Evolutionary conservation across 2,888 invertebrate genomes (phyloP).

Genomic region (Osmoderma eremita): DNA sequence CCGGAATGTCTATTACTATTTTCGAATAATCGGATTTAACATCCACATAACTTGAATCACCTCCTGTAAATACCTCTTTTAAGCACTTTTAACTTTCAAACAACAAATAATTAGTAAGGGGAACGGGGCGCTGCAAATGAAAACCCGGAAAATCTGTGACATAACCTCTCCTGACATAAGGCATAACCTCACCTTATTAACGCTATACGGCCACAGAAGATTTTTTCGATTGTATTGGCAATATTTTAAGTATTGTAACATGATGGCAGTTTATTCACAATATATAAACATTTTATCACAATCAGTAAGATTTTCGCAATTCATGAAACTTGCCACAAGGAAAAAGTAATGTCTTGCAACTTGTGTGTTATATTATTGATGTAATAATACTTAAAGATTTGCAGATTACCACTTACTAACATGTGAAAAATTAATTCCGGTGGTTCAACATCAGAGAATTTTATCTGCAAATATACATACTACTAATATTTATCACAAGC

Average conservation of each 20-base stretch:
- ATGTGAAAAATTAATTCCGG: neutral
- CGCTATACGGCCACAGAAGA: neutral
- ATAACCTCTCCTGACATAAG: neutral
- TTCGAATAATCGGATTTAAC: too few species aligned
- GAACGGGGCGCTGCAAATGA: too few species aligned
- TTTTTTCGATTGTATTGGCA: neutral
- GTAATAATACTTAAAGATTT: constrained; percentile 26
- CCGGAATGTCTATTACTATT: neutral
- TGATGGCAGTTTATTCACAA: constrained; percentile 34
- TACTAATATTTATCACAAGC: constrained; percentile 65
- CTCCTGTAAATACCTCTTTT: too few species aligned
- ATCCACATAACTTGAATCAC: too few species aligned
- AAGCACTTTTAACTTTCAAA: too few species aligned
- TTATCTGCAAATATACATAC: constrained; percentile 54
- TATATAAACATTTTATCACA: constrained; percentile 14
- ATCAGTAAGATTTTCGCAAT: neutral
- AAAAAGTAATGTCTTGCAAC: neutral
- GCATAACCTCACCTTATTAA: constrained; percentile 11
- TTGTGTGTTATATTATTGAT: neutral
- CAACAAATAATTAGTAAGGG: too few species aligned
- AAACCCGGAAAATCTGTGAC: too few species aligned
- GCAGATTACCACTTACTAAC: constrained; percentile 8
- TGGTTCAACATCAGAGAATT: constrained; percentile 13
- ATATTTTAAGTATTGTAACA: neutral
- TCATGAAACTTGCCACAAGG: neutral